Evolutionary conservation across 2,888 invertebrate genomes (phyloP), one percentile per base, ranked within the genome.

Genomic region (Horisme vitalbata): DNA sequence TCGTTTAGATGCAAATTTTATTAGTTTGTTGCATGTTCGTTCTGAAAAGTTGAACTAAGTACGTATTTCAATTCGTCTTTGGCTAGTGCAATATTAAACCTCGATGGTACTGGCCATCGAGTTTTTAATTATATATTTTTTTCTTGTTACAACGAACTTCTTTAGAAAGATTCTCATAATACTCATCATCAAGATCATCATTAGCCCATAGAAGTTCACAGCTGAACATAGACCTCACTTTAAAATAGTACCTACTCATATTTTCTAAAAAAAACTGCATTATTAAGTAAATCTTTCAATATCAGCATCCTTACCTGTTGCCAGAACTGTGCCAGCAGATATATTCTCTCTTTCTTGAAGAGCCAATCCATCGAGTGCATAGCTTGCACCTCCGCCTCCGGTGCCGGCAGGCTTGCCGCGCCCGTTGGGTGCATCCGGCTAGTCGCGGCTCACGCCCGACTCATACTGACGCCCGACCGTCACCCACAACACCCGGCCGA

Each of bases 341-440:
- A 97, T 91, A 97, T 96, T 91, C 95, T 93, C 91, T 97, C 96
- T 92, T 97, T 97, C 93, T 96, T 96, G 93, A 96, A 96, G 87
- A 97, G 94, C 96, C 97, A 97, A 93, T 97, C 96, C 96, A 97
- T 96, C 83, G 96, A 96, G 93, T 96, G 96, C 94, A 96, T 95
- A 90, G 96, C 94, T 93, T 95, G 95, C 91, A 96, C 94, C 93
- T 96, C 96, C 93, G 96, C 95, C 92, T 95, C 94, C 78, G 92
- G 93, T 91, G 94, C 93, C 92, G 94, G 93, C 92, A 94, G 92
- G 83, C 90, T 91, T 86, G 93, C 91, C 79, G 93, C 91, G 83
- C 89, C 91, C 90, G 94, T 93, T 81, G 94, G 94, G 93, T 94
- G 94, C 94, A 94, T 94, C 91, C 93, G 93, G 86, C 81, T 78